Conservation (phyloP, 2,797 vertebrate genomes). For the Parotocinclus haroldoi region DNA sequence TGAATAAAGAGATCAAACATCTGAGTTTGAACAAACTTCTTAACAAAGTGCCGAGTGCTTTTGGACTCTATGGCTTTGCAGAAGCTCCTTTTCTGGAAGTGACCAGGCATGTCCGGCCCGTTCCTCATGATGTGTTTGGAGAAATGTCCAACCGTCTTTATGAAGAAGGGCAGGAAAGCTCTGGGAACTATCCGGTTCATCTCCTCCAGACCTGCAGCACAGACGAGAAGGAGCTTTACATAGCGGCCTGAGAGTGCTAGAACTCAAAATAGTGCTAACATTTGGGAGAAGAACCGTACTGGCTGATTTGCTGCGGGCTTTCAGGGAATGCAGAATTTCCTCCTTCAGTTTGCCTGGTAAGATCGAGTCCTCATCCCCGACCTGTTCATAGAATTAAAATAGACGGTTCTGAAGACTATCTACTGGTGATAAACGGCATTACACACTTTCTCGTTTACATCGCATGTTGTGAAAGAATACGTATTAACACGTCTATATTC, state of each 20-base stretch:
- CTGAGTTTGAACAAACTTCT: conserved; percentile 88
- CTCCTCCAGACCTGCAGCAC: conserved; percentile 76
- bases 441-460: too few species aligned
- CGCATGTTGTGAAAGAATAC: too few species aligned
- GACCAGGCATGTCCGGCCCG: conserved; percentile 22
- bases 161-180: conserved; percentile 87
- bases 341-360: conserved; percentile 82
- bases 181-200: conserved; percentile 83
- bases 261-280: too few species aligned
- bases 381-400: conserved; percentile 58
- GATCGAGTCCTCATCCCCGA: conserved; percentile 83
- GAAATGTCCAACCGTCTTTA: conserved; percentile 85
- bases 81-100: conserved; percentile 81
- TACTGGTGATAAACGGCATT: too few species aligned
- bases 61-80: conserved; percentile 81
- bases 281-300: conserved; percentile 45
- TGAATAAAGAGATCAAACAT: conserved; percentile 94
- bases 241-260: too few species aligned
- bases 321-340: conserved; percentile 77
- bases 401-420: conserved; percentile 31
- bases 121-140: conserved; percentile 67
- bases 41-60: conserved; percentile 77
- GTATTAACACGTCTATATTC: too few species aligned
- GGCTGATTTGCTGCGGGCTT: conserved; percentile 48
- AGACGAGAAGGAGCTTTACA: neutral